Evolutionary conservation across 1,140 invertebrate genomes (phyloP).

Genomic region (Saxidomus purpurata): DNA sequence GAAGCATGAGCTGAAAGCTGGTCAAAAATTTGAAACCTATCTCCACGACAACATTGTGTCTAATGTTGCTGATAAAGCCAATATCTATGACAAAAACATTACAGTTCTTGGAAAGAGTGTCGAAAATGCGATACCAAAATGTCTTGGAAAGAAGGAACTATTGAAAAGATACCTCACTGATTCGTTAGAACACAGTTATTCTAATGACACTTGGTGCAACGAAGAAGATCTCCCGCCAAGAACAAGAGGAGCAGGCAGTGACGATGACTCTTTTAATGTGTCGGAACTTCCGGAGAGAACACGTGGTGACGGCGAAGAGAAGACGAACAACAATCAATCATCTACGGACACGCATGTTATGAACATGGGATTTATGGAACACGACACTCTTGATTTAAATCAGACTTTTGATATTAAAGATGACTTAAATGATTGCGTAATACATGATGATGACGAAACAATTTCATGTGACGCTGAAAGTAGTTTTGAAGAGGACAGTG

Average conservation of each 20-base stretch:
- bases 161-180: neutral
- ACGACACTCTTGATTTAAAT: no score
- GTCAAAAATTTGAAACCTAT: neutral
- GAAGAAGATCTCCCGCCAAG: neutral
- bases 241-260: neutral
- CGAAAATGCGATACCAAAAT: neutral
- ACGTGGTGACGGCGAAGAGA: neutral
- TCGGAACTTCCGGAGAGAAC: neutral
- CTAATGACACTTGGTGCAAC: neutral
- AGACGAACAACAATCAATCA: neutral
- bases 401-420: neutral
- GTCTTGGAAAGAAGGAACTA: neutral
- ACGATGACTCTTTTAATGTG: neutral
- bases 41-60: neutral
- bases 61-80: neutral
- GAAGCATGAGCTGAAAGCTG: constrained; percentile 18
- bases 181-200: neutral
- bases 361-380: neutral
- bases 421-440: constrained; percentile 6
- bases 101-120: neutral
- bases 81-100: constrained; percentile 13
- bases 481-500: constrained; percentile 19
- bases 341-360: neutral
- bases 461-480: neutral
- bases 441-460: neutral